Evolutionary conservation across 1,140 invertebrate species (phyloP), one percentile per base, ranked within the genome.

Genomic region (Drosophila aff.): DNA sequence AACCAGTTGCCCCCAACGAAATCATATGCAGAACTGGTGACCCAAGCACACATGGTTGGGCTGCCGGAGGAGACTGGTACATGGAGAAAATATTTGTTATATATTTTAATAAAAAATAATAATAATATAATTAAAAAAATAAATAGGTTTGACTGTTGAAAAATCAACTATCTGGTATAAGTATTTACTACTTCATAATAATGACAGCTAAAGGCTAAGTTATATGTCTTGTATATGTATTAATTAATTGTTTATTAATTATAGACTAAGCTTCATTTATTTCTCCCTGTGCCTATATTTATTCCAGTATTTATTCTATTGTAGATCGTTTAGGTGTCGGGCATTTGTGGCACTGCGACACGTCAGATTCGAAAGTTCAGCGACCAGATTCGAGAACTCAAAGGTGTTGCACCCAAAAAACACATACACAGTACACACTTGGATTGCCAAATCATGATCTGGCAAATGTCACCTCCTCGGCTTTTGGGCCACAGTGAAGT

Each of bases 321-420:
- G 55, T 71, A 66, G 68, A 73, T 77, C 47, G 66, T 52, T 57
- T 71, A 82, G 71, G 79, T 86, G 83, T 86, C 67, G 85, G 49
- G 15, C 36, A 76, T 71, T 85, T 81, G 81, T 84, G 75, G 82
- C 77, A 81, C 55, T 64, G 66, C 57, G 47, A 64, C 83, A 89
- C 80, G 84, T 75, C 50, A 80, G 84, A 74, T 83, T 89, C 73
- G 81, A 87, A 87, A 87, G 80, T 89, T 87, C 83, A 87, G 64
- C 73, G 52, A 36, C 55, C 40, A 55, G 49, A 47, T 40, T 40
- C 33, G 26, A 63, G 49, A 53, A 53, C 26, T 41, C 31, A 18
- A 57, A 82, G 50, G 62, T 66, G 80, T 76, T 71, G 79, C 72
- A 58, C 59, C 63, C 26, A 64, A 33, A 76, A 71, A 63, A 21